A percentile compares a stretch with the other conserved stretches of the same genome.
Evolutionary conservation across 2,113 vertebrate genomes (phyloP).

Genomic region (Gila orcuttii): DNA sequence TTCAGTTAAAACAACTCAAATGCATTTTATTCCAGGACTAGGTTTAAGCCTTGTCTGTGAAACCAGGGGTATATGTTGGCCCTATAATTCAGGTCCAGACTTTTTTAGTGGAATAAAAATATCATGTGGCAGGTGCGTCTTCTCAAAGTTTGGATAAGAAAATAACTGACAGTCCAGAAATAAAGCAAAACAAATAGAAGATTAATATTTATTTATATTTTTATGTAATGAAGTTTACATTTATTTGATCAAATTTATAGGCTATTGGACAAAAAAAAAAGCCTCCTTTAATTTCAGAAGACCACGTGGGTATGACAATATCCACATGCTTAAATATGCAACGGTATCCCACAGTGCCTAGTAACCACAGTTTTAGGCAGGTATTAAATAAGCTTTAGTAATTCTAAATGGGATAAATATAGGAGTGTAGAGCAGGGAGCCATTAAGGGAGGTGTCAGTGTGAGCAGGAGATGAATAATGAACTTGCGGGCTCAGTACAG

Average conservation of each 20-base stretch:
- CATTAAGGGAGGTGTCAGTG: conserved; percentile 44
- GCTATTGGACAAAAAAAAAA: not conserved
- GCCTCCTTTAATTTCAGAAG: not conserved
- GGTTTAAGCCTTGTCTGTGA: too few species aligned
- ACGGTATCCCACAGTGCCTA: not conserved
- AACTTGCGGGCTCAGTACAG: conserved; percentile 46
- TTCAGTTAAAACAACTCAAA: too few species aligned
- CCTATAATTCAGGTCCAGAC: not conserved
- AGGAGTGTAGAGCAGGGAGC: conserved; percentile 43
- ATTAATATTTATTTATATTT: not conserved
- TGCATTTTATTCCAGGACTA: too few species aligned
- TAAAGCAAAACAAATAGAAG: not conserved
- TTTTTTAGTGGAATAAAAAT: not conserved
- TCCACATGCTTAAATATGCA: not conserved
- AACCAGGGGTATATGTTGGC: too few species aligned
- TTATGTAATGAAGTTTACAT: not conserved
- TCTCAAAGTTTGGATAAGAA: not conserved
- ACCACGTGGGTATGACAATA: not conserved
- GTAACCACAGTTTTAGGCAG: conserved; percentile 8
- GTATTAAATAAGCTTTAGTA: conserved; percentile 44
- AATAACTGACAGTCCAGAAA: not conserved
- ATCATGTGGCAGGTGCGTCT: not conserved
- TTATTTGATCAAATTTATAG: not conserved
- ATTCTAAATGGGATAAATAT: conserved; percentile 52
- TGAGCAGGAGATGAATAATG: conserved; percentile 45